Evolutionary conservation across 2,888 invertebrate species (phyloP), one percentile per base, ranked within the genome.

Genomic region (Atethmia centrago): DNA sequence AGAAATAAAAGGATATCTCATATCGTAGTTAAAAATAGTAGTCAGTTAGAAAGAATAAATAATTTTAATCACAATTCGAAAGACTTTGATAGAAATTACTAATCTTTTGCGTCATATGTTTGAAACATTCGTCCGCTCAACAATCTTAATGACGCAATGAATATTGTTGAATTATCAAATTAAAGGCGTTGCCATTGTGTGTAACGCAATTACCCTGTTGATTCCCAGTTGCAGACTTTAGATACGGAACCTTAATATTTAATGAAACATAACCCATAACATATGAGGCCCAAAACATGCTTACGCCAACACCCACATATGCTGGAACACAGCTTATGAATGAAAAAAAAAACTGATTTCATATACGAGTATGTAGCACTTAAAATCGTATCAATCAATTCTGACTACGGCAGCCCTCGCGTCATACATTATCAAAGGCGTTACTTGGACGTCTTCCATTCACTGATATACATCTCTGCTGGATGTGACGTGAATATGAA

Each of bases 371-470:
- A 77, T 77, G 74, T 82, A 83, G 86, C 87, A 89, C 87, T 90
- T 90, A 90, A 88, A 90, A 90, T 78, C 88, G 82, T 87, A 90
- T 90, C 90, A 90, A 90, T 90, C 90, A 88, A 86, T 81, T 79
- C 79, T 88, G 87, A 85, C 88, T 88, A 82, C 74, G 85, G 84
- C 88, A 88, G 82, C 83, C 74, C 84, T 78, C 83, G 79, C 88
- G 77, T 87, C 88, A 85, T 86, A 88, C 84, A 86, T 90, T 89
- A 90, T 89, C 90, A 87, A 83, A 87, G 87, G 88, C 83, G 84
- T 83, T 80, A 88, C 88, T 88, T 90, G 90, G 88, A 89, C 85
- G 82, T 82, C 82, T 89, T 89, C 88, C 88, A 88, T 83, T 68
- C 70, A n/a, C 28, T 40, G 88, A 79, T 73, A 21, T 73, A 82